Evolutionary conservation across 2,888 invertebrate genomes (phyloP).

Genomic region (Hirtodrosophila confusa): DNA sequence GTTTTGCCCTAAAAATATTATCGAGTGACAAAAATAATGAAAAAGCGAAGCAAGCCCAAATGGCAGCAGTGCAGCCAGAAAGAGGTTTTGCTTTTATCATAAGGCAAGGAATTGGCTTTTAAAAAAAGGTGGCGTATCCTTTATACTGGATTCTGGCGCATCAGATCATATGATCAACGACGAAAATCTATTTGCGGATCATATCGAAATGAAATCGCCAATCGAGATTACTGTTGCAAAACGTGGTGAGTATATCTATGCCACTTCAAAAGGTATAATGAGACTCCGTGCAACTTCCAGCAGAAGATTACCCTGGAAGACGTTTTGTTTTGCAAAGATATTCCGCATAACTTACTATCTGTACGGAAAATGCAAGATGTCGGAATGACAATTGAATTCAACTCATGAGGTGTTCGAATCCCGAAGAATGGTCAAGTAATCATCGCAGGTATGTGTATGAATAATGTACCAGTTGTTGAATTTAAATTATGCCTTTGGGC

Average conservation of each 20-base stretch:
- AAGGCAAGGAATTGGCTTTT: background rate
- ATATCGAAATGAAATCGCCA: background rate
- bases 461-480: constrained; percentile 21
- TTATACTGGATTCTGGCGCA: constrained; percentile 15
- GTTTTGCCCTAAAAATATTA: constrained; percentile 1
- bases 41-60: too few relatives aligned
- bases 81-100: constrained; percentile 21
- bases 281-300: background rate
- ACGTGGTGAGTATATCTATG: too few relatives aligned
- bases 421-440: constrained; percentile 11
- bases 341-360: constrained; percentile 11
- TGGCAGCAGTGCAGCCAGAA: too few relatives aligned
- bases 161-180: constrained; percentile 10
- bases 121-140: background rate
- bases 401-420: constrained; percentile 4
- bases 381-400: constrained; percentile 14
- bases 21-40: background rate
- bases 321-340: constrained; percentile 15
- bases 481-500: background rate
- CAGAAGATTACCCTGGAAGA: constrained; percentile 5
- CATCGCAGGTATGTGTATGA: constrained; percentile 15
- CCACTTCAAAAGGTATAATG: constrained; percentile 9
- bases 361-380: constrained; percentile 12
- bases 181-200: constrained; percentile 8
- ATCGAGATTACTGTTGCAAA: constrained; percentile 13